Conservation (phyloP, 2,797 vertebrate species). For the Diplodus sargus region DNA sequence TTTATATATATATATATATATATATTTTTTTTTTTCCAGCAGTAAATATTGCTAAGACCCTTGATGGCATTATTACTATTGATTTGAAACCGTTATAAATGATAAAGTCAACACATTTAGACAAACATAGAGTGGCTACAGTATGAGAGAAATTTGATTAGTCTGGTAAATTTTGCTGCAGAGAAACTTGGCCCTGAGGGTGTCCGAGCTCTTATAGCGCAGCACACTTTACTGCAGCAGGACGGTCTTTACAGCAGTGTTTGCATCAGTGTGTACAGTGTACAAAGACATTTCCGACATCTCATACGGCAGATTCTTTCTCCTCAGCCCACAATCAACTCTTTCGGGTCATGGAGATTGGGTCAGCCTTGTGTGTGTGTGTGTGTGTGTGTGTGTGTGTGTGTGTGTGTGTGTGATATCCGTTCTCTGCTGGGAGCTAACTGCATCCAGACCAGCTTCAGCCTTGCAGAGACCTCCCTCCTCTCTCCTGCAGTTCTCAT, state of each 20-base stretch:
- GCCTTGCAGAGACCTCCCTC: constrained; percentile 42
- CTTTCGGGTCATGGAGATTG: constrained; percentile 27
- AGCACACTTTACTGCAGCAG: constrained; percentile 64
- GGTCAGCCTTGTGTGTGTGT: constrained; percentile 14
- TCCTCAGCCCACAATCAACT: constrained; percentile 6
- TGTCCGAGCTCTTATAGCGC: constrained; percentile 31
- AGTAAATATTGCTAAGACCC: neutral
- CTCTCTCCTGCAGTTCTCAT: constrained; percentile 66
- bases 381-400: constrained; percentile 18
- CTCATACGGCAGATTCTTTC: constrained; percentile 37
- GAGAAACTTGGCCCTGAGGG: constrained; percentile 59
- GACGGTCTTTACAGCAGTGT: constrained; percentile 22
- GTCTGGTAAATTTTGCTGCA: constrained; percentile 65
- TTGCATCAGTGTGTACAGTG: constrained; percentile 28
- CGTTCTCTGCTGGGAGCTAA: constrained; percentile 44
- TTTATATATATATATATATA: neutral
- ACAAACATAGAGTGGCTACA: constrained; percentile 35
- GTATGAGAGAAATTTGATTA: constrained; percentile 57
- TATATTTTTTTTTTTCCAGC: too few relatives aligned
- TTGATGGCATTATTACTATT: constrained; percentile 28
- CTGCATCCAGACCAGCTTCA: constrained; percentile 50
- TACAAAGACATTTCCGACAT: constrained; percentile 34
- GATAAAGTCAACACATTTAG: constrained; percentile 48
- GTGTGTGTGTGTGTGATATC: constrained; percentile 19
- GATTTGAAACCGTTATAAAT: constrained; percentile 18